Evolutionary conservation across 2,888 invertebrate species (phyloP), one percentile per base, ranked within the genome.

Genomic region (Agapostemon virescens): DNA sequence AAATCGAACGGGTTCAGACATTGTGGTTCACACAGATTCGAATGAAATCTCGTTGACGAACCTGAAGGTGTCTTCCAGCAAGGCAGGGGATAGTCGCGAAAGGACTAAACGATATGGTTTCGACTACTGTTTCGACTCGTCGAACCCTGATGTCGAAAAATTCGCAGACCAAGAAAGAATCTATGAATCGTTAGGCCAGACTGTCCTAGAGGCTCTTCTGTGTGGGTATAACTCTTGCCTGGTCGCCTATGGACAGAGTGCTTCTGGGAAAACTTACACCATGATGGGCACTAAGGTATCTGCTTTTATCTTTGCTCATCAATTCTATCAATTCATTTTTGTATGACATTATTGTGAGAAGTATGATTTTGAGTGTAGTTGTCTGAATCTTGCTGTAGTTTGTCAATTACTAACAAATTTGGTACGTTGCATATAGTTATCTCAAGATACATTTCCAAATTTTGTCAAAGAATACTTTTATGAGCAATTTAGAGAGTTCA

Each of bases 231-330:
- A 96, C 83, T 95, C 95, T 1, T 96, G 96, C 90, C 94, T 96
- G 55, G 93, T 96, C 89, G 96, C 96, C 0, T 96, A 96, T 88
- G 96, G 96, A 0, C 96, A 96, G 92, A 96, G 96, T 87, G 95
- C 96, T 0, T 95, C 96, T 0, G 96, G 96, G 36, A 96, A 96
- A 92, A 96, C 96, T 0, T 95, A 96, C 90, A 96, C 96, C 13
- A 96, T 96, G 96, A 95, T 96, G 95, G 96, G 96, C 1, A 85
- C 89, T 13, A 90, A 91, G 90, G 91, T 91, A 93, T 5, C 15
- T 7, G 2, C 13, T 40, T 23, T 5, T 9, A 6, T 11, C n/a
- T n/a, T n/a, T 30, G 9, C 20, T 7, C 30, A 33, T 33, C 4
- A 11, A 3, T 30, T 9, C 5, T n/a, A n/a, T n/a, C n/a, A n/a